These are phyloP conservation scores for Lycia hirtaria DNA, from an alignment of 2,888 invertebrate species.

Conservation along the genomic window DNA sequence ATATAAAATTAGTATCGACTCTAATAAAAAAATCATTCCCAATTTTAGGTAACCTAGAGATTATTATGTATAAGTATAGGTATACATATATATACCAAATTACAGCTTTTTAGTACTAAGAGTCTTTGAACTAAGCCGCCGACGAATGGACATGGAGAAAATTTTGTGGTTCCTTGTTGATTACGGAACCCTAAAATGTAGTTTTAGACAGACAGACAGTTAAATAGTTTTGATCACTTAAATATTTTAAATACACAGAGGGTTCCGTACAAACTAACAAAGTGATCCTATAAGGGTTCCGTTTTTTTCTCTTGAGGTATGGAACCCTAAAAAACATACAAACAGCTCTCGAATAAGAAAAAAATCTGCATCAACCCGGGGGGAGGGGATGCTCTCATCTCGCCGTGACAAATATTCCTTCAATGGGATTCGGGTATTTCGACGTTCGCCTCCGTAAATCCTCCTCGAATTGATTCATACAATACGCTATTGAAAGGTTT, in stretches of 20 bases:
- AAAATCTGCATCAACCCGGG: conserved; percentile 2
- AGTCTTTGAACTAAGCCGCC: too few species aligned
- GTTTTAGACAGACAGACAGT: too few species aligned
- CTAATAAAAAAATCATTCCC: not conserved
- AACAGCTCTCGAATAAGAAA: not conserved
- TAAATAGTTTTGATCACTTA: too few species aligned
- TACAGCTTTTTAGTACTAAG: too few species aligned
- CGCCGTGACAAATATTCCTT: conserved; percentile 7
- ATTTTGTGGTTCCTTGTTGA: too few species aligned
- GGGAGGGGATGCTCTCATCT: not conserved
- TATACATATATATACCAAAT: too few species aligned
- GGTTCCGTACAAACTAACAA: not conserved
- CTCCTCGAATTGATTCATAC: conserved; percentile 5
- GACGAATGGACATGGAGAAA: too few species aligned
- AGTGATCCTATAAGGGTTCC: not conserved
- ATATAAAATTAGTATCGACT: not conserved
- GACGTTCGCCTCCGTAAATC: not conserved
- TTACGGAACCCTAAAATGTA: too few species aligned
- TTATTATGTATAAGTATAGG: too few species aligned
- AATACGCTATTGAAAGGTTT: conserved; percentile 3
- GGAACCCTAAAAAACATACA: not conserved
- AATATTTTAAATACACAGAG: too few species aligned
- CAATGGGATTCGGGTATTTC: conserved; percentile 7
- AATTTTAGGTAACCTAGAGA: too few species aligned
- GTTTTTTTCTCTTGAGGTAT: too few species aligned